phyloP scores from a whole-genome alignment of 1,140 invertebrate genomes.

The Papilio helenus region DNA sequence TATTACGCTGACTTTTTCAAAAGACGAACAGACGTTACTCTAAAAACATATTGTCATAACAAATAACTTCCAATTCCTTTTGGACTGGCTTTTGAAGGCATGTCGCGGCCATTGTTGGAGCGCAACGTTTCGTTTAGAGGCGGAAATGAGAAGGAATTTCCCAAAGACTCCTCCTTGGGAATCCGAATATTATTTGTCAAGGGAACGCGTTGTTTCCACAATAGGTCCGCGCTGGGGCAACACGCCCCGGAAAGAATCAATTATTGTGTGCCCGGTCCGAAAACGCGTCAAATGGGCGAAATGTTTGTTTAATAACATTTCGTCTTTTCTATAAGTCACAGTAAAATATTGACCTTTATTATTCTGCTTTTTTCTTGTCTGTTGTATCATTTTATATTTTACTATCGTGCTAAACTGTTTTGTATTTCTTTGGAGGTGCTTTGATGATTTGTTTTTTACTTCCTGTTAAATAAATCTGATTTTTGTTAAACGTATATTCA shows the following conservation, averaged over 20 bases:
- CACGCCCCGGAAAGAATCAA: constrained; percentile 82
- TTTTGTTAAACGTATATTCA: background rate
- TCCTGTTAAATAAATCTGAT: constrained; percentile 7
- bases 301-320: constrained; percentile 83
- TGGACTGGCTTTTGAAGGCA: constrained; percentile 68
- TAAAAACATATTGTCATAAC: constrained; percentile 74
- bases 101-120: constrained; percentile 67
- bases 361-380: constrained; percentile 49
- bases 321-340: constrained; percentile 67
- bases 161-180: constrained; percentile 68
- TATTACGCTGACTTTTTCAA: background rate
- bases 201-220: constrained; percentile 60
- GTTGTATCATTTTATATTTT: background rate
- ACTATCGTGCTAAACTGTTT: background rate
- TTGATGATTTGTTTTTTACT: background rate
- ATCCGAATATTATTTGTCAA: constrained; percentile 79
- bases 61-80: constrained; percentile 74
- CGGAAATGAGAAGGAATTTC: constrained; percentile 79
- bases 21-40: constrained; percentile 37
- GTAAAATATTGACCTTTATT: constrained; percentile 76
- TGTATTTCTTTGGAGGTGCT: background rate
- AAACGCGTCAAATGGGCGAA: constrained; percentile 78
- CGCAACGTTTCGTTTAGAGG: constrained; percentile 70
- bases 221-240: constrained; percentile 59
- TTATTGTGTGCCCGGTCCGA: constrained; percentile 72